Evolutionary conservation across 2,113 vertebrate species (phyloP).

Genomic region (Elephantulus edwardii): DNA sequence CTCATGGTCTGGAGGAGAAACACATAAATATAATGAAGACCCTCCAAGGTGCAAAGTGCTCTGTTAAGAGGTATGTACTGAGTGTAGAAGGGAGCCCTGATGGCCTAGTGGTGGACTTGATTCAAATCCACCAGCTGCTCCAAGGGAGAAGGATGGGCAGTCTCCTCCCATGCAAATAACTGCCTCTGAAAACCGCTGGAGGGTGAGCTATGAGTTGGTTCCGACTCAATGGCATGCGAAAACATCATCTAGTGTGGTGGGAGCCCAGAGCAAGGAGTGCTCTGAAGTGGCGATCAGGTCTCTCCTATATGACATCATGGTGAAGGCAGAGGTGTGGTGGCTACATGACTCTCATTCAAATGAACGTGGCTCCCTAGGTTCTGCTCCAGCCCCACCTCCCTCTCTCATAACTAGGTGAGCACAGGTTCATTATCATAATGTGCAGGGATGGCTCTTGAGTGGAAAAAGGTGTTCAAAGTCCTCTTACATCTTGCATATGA

Average conservation of each 20-base stretch:
- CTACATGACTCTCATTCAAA: not conserved
- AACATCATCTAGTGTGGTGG: slow-evolving; percentile 55
- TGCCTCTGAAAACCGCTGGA: no score
- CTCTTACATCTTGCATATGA: slow-evolving; percentile 39
- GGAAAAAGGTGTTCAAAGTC: slow-evolving; percentile 29
- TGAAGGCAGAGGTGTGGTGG: slow-evolving; percentile 14
- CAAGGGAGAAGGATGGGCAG: no score
- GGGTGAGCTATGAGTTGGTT: no score
- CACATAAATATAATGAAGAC: slow-evolving; percentile 36
- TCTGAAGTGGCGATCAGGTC: no score
- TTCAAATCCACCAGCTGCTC: no score
- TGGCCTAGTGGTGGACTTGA: no score
- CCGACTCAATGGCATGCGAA: no score
- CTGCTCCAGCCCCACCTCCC: slow-evolving; percentile 12
- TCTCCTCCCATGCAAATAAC: no score
- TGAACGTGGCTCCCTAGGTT: slow-evolving; percentile 12
- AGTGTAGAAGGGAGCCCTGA: no score
- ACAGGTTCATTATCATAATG: slow-evolving; percentile 46
- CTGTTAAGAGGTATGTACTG: slow-evolving; percentile 61
- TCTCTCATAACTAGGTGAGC: slow-evolving; percentile 37
- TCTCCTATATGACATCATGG: not conserved
- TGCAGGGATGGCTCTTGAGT: slow-evolving; percentile 57
- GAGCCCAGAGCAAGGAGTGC: slow-evolving; percentile 1
- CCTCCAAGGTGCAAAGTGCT: slow-evolving; percentile 50
- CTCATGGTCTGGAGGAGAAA: slow-evolving; percentile 65